Evolutionary conservation across 2,113 vertebrate species (phyloP), one percentile per base, ranked within the genome.

Genomic region (Antidorcas marsupialis): DNA sequence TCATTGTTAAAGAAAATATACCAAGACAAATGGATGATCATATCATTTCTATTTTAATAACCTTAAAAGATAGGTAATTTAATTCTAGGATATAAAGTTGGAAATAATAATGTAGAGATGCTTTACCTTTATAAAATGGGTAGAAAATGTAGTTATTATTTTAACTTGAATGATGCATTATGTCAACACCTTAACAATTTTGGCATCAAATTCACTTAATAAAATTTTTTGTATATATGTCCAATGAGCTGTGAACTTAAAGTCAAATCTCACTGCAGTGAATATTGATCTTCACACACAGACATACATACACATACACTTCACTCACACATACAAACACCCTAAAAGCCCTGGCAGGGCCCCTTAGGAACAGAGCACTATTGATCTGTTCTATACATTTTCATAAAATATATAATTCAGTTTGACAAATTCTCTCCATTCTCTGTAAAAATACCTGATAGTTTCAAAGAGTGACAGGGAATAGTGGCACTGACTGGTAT

Each of bases 71-170:
- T 50, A 67, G 1, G 30, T 74, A 17, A 81, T 67, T 90, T 47
- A 47, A 53, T 94, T 88, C 30, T 90, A 94, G 7, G 2, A 67
- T 27, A 47, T 43, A 95, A 87, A 78, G 43, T 87, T 8, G 87
- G 27, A 98, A 97, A 96, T 87, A 95, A 97, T 91, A 91, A 98
- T 97, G 16, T 47, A 97, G 15, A 98, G 98, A 97, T 93, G 1
- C 1, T 97, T 95, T 13, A 87, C 25, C 7, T 93, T 52, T 96
- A 76, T 92, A 47, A 89, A n/a, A 19, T 13, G 64, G 14, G 52
- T 91, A 92, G 50, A 97, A 94, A 95, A 95, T 87, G 0, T 87
- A 74, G 45, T 33, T 52, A 64, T 60, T 13, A 28, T 97, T 98
- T 98, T 92, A 90, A n/a, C 10, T 96, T 96, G 62, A 97, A 89